Percentiles rank a stretch among this genome's conserved stretches.
These are phyloP conservation scores for Dynastes maya DNA, from an alignment of 2,888 invertebrate species.

Conservation along the genomic window DNA sequence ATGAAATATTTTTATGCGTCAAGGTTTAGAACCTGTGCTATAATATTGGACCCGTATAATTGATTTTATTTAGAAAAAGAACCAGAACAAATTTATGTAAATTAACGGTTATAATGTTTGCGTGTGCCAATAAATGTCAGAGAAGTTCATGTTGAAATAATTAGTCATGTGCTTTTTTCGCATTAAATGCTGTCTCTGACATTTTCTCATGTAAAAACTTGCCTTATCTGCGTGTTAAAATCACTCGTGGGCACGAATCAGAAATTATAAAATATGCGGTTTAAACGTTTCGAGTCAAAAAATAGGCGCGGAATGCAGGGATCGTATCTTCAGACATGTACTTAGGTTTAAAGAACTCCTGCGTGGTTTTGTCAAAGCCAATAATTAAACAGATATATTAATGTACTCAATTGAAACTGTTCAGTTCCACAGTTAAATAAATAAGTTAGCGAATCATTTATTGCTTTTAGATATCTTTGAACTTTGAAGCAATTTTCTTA, in stretches of 20 bases:
- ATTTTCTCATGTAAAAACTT: conserved; percentile 3
- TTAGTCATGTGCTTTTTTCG: background rate
- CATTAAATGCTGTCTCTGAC: conserved; percentile 11
- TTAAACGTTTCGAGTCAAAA: background rate
- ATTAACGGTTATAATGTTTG: conserved; percentile 14
- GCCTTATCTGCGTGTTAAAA: background rate
- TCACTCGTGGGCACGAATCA: background rate
- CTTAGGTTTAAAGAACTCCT: too few relatives aligned
- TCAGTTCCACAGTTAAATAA: too few relatives aligned
- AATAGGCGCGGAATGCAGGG: background rate
- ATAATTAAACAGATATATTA: too few relatives aligned
- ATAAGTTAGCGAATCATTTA: too few relatives aligned
- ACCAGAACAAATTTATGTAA: conserved; percentile 21
- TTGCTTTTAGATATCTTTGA: too few relatives aligned
- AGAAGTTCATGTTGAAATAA: conserved; percentile 16
- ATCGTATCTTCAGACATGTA: too few relatives aligned
- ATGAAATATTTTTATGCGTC: background rate
- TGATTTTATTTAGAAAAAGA: conserved; percentile 13
- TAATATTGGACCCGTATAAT: background rate
- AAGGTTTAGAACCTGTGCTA: background rate
- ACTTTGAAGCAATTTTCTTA: too few relatives aligned
- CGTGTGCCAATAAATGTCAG: conserved; percentile 20
- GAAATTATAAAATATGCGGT: background rate
- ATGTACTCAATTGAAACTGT: background rate
- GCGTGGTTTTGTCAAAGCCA: too few relatives aligned